Percentiles rank a stretch among this genome's conserved stretches.
phyloP scores from a whole-genome alignment of 2,888 invertebrate genomes.

The Cryptocephalus primarius region DNA sequence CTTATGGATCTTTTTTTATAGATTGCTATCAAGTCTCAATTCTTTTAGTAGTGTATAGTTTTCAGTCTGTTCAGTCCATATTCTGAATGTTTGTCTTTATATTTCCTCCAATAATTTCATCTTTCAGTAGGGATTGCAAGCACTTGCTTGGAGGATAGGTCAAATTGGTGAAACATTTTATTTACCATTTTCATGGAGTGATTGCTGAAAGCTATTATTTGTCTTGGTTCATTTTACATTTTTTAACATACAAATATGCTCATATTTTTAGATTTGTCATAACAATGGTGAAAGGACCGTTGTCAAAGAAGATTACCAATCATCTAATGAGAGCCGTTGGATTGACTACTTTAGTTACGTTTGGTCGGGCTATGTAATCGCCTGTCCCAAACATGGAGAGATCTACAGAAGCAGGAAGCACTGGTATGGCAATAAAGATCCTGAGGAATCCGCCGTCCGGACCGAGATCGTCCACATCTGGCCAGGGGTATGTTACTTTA shows the following conservation, averaged over 20 bases:
- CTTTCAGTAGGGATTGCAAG: too few species aligned
- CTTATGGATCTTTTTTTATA: too few species aligned
- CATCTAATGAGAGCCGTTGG: conserved; percentile 45
- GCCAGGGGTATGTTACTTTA: conserved; percentile 42
- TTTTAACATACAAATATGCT: not conserved
- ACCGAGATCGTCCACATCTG: conserved; percentile 60
- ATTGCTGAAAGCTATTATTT: too few species aligned
- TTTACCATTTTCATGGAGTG: too few species aligned
- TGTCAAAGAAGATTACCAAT: conserved; percentile 44
- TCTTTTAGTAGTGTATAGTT: too few species aligned
- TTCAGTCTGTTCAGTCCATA: too few species aligned
- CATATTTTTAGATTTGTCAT: conserved; percentile 28
- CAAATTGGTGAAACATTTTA: too few species aligned
- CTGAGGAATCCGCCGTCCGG: conserved; percentile 56
- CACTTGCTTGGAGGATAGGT: too few species aligned
- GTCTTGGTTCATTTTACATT: too few species aligned
- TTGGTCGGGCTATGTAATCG: conserved; percentile 69
- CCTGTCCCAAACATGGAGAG: conserved; percentile 64
- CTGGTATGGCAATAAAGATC: conserved; percentile 71
- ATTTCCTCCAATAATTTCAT: too few species aligned
- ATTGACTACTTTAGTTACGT: conserved; percentile 61
- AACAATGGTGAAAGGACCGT: conserved; percentile 40
- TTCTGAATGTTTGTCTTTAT: too few species aligned
- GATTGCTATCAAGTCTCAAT: too few species aligned
- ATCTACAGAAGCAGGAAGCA: conserved; percentile 62